Evolutionary conservation across 2,888 invertebrate species (phyloP).

Genomic region (Apodemia zela): DNA sequence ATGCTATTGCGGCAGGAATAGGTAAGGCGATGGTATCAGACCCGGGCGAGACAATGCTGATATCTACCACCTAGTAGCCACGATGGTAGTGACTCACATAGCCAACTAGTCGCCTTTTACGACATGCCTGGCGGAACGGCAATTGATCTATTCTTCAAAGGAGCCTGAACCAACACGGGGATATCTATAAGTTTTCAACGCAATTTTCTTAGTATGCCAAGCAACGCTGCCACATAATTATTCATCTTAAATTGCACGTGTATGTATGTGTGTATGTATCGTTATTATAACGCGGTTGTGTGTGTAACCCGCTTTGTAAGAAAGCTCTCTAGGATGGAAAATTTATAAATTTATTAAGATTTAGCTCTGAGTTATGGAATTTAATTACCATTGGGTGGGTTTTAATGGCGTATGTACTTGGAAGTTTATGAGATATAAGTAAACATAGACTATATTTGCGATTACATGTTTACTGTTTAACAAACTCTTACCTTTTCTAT

Average conservation of each 20-base stretch:
- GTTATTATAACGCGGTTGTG: slow-evolving; percentile 21
- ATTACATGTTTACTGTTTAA: background rate
- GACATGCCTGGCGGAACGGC: too few relatives aligned
- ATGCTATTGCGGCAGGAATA: too few relatives aligned
- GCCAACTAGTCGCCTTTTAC: too few relatives aligned
- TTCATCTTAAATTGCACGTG: slow-evolving; percentile 79
- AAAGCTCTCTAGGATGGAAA: slow-evolving; percentile 55
- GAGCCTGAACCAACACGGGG: too few relatives aligned
- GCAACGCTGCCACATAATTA: slow-evolving; percentile 75
- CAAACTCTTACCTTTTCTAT: too few relatives aligned
- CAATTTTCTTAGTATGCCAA: slow-evolving; percentile 56
- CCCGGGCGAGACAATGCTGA: too few relatives aligned
- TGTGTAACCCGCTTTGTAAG: slow-evolving; percentile 52
- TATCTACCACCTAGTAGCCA: too few relatives aligned
- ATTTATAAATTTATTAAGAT: slow-evolving; percentile 75
- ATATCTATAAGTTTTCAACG: slow-evolving; percentile 43
- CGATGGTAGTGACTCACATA: too few relatives aligned
- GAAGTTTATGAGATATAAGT: background rate
- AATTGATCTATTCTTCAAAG: too few relatives aligned
- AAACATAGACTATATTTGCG: background rate
- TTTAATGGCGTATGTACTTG: slow-evolving; percentile 2
- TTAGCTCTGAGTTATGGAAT: slow-evolving; percentile 44
- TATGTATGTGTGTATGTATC: slow-evolving; percentile 51
- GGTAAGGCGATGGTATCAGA: too few relatives aligned
- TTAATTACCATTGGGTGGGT: slow-evolving; percentile 46